phyloP scores from a whole-genome alignment of 2,113 vertebrate genomes.

The Peromyscus leucopus region DNA sequence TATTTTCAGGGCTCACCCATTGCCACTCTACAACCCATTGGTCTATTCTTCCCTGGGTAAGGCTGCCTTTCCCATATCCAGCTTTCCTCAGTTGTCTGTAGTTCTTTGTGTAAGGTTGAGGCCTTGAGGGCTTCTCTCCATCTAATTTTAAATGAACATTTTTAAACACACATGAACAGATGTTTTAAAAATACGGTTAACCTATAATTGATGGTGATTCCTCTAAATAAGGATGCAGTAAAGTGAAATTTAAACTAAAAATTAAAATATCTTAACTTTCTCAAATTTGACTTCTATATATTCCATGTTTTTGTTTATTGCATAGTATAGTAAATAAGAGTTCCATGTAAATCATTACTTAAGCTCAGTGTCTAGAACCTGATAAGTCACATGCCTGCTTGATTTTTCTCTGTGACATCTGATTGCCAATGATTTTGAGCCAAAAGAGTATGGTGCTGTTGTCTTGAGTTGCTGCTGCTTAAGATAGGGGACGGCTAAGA shows the following conservation, averaged over 20 bases:
- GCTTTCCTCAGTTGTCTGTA: background rate
- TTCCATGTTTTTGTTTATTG: background rate
- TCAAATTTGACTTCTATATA: background rate
- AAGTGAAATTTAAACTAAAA: conserved; percentile 12
- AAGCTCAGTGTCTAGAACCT: background rate
- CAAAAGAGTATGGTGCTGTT: background rate
- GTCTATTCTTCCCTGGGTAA: background rate
- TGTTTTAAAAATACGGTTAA: background rate
- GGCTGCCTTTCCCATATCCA: background rate
- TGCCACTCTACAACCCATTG: background rate
- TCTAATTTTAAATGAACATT: conserved; percentile 1
- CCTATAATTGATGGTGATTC: background rate
- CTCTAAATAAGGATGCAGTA: conserved; percentile 23
- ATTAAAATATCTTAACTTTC: background rate
- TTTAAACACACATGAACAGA: background rate
- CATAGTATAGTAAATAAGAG: background rate
- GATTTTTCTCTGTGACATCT: background rate
- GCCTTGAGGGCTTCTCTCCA: background rate
- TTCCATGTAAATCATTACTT: background rate
- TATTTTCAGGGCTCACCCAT: background rate
- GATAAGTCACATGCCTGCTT: background rate
- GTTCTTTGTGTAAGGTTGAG: background rate
- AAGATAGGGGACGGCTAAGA: background rate
- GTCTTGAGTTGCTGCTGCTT: background rate
- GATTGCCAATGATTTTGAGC: background rate